phyloP scores from a whole-genome alignment of 2,797 vertebrate species.

The Anisognathus igniventris region DNA sequence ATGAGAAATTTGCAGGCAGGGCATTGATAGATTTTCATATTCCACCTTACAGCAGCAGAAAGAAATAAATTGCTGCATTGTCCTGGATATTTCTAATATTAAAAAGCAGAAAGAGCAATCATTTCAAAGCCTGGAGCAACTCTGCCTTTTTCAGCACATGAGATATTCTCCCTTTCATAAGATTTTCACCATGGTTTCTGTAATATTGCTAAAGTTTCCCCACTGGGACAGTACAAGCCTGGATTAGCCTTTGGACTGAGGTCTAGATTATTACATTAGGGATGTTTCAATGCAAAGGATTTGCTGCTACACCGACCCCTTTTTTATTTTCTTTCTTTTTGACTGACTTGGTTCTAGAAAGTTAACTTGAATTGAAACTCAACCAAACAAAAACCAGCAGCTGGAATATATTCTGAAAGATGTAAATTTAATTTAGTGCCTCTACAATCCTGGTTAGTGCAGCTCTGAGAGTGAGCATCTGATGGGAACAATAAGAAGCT shows the following conservation, averaged over 20 bases:
- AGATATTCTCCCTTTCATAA: neutral
- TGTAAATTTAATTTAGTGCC: neutral
- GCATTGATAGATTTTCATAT: neutral
- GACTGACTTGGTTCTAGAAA: neutral
- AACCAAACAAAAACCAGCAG: neutral
- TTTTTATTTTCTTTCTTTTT: neutral
- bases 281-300: neutral
- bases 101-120: neutral
- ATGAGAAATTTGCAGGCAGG: neutral
- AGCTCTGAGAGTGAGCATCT: neutral
- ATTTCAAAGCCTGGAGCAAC: neutral
- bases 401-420: neutral
- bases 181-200: neutral
- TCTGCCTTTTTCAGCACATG: neutral
- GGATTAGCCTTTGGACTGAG: neutral
- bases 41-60: neutral
- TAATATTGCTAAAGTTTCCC: neutral
- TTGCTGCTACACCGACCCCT: neutral
- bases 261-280: neutral
- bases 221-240: neutral
- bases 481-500: neutral
- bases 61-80: neutral
- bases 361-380: neutral
- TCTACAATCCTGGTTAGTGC: neutral
- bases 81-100: neutral